These are phyloP conservation scores for Melanotaenia parkinsoni DNA, from an alignment of 2,797 vertebrate genomes.

Conservation along the genomic window DNA sequence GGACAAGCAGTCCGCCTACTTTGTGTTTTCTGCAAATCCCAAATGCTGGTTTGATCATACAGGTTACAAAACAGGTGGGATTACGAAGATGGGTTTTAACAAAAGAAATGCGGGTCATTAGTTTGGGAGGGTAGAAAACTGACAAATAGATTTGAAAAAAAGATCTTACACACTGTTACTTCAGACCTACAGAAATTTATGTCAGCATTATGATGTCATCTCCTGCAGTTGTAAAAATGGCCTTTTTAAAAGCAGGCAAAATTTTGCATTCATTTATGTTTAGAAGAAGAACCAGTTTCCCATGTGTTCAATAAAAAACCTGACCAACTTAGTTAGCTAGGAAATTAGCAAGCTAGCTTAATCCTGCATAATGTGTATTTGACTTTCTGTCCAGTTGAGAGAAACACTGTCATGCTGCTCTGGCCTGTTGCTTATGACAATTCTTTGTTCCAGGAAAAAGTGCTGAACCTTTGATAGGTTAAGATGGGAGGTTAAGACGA, in stretches of 20 bases:
- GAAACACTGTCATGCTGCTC: too few relatives aligned
- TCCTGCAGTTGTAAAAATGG: background rate
- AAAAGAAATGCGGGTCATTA: background rate
- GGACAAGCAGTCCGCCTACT: background rate
- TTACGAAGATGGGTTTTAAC: background rate
- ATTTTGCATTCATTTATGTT: background rate
- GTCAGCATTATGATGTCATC: background rate
- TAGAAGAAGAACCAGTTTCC: too few relatives aligned
- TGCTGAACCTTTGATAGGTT: too few relatives aligned
- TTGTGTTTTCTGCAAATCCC: conserved; percentile 4
- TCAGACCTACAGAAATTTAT: background rate
- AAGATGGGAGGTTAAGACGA: too few relatives aligned
- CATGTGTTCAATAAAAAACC: too few relatives aligned
- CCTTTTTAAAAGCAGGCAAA: background rate
- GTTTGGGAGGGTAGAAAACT: background rate
- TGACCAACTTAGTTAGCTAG: too few relatives aligned
- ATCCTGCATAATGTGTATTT: too few relatives aligned
- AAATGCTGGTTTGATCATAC: background rate
- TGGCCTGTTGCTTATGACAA: too few relatives aligned
- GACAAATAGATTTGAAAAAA: background rate
- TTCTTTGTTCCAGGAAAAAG: too few relatives aligned
- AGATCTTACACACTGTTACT: background rate
- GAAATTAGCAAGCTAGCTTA: too few relatives aligned
- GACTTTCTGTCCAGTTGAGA: too few relatives aligned
- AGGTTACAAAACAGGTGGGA: background rate